Evolutionary conservation across 2,888 invertebrate species (phyloP), one percentile per base, ranked within the genome.

Genomic region (Pristionchus fissidentatus): DNA sequence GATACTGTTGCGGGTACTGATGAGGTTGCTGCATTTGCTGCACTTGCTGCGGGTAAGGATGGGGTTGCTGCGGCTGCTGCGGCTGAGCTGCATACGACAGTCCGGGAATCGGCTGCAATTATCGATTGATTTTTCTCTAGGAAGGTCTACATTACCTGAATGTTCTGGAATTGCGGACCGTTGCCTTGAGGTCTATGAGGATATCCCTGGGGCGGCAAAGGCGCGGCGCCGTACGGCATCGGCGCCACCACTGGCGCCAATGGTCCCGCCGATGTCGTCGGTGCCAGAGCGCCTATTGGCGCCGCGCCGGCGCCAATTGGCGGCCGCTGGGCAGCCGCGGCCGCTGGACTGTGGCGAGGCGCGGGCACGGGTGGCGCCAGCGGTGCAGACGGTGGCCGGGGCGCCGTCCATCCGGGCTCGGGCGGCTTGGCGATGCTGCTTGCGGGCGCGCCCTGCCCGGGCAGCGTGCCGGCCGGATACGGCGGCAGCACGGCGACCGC

Each of bases 111-210:
- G 1, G 26, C 75, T 75, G 75, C 43, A 75, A 55, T 55, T 4
- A 55, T 55, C 22, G 7, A 55, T 55, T 55, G 29, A 10, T 29
- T 62, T 19, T 62, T 10, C 29, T 29, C 7, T 5, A 62, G 10
- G 10, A 49, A 49, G 19, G 19, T 49, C 10, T 49, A 49, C 10
- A 49, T 49, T 62, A 75, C 75, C 75, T 75, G 75, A 1, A 75
- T 32, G 49, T 75, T 75, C 46, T 75, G 75, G 49, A 75, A 75
- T 46, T 75, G 75, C 32, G 75, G 75, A 5, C 29, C 49, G 49
- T 15, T 7, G 22, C 10, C 2, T n/a, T 75, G 46, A 19, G 49
- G 49, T 5, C 22, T 29, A 32, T 62, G 62, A 4, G 62, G 62
- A 19, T 62, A 62, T 13, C 22, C 62, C 35, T 62, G 62, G 29